Conservation (phyloP, 2,888 invertebrate genomes). For the Anodontia alba region DNA sequence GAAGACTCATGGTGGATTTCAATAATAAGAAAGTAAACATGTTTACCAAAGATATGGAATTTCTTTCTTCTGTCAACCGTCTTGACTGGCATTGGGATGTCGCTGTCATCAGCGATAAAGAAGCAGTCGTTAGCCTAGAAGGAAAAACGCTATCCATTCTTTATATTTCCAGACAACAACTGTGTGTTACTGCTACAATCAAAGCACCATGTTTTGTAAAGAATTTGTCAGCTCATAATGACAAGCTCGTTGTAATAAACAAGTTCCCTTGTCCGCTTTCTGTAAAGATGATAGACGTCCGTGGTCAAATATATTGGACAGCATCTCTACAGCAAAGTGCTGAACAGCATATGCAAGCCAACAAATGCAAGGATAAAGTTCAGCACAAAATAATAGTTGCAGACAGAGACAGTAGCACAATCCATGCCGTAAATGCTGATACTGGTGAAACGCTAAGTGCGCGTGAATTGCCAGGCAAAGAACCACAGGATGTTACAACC, state of each 20-base stretch:
- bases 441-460: background rate
- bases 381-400: background rate
- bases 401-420: background rate
- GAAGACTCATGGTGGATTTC: background rate
- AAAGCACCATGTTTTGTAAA: background rate
- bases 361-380: background rate
- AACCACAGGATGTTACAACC: background rate
- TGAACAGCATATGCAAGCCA: too few species aligned
- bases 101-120: background rate
- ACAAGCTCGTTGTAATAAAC: background rate
- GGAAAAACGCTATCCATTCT: background rate
- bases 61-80: background rate
- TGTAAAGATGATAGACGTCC: background rate
- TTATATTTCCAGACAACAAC: background rate
- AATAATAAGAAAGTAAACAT: slow-evolving; percentile 4
- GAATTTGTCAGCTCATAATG: background rate
- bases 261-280: background rate
- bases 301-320: background rate
- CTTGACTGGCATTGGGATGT: background rate
- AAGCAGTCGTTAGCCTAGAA: background rate
- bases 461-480: background rate
- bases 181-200: background rate
- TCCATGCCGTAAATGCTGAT: background rate
- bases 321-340: background rate
- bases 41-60: background rate